phyloP scores from a whole-genome alignment of 2,888 invertebrate species.

The Parnassius smintheus region DNA sequence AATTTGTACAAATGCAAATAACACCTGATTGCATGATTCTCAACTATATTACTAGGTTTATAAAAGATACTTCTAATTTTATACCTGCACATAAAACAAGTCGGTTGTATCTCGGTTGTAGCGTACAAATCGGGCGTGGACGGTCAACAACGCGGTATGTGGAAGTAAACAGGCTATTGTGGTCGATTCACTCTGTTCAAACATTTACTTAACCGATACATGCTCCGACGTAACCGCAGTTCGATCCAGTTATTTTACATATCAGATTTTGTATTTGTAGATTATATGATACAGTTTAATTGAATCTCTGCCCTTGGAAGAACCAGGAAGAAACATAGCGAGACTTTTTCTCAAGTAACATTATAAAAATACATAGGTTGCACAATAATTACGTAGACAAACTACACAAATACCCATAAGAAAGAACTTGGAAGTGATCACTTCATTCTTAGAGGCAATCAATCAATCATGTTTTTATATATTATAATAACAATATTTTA shows the following conservation, averaged over 20 bases:
- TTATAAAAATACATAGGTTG: too few relatives aligned
- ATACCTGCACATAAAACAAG: background rate
- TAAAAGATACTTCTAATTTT: slow-evolving; percentile 1
- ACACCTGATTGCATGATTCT: slow-evolving; percentile 22
- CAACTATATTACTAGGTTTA: slow-evolving; percentile 18
- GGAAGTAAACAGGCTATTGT: slow-evolving; percentile 42
- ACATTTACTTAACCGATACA: slow-evolving; percentile 35
- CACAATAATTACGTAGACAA: too few relatives aligned
- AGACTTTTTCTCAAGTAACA: too few relatives aligned
- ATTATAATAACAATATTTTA: too few relatives aligned
- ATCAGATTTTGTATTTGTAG: slow-evolving; percentile 16
- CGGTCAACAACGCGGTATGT: slow-evolving; percentile 33
- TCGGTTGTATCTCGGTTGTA: slow-evolving; percentile 17
- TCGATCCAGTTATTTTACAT: slow-evolving; percentile 20
- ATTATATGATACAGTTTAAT: background rate
- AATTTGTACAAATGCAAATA: slow-evolving; percentile 31
- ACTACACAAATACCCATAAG: too few relatives aligned
- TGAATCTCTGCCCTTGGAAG: too few relatives aligned
- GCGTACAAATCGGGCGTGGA: slow-evolving; percentile 34
- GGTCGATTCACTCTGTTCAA: slow-evolving; percentile 42
- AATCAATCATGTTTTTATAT: too few relatives aligned
- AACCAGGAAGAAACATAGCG: too few relatives aligned
- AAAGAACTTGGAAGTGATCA: too few relatives aligned
- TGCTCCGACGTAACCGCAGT: slow-evolving; percentile 10
- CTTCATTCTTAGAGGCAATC: too few relatives aligned